Evolutionary conservation across 2,797 vertebrate genomes (phyloP).

Genomic region (Ara ararauna): DNA sequence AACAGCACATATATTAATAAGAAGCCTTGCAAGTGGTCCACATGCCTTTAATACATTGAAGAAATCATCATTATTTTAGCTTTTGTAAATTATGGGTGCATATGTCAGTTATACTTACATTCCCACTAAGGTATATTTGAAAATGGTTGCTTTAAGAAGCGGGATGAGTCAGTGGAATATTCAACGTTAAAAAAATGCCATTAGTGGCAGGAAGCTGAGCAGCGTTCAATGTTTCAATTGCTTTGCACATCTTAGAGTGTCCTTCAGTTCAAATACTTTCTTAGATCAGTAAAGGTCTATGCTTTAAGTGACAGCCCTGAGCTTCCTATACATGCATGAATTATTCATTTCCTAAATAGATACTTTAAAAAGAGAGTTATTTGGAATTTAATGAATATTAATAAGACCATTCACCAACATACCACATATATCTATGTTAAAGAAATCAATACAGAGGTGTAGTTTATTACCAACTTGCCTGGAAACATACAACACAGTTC

Average conservation of each 20-base stretch:
- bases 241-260: constrained; percentile 38
- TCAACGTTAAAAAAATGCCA: not conserved
- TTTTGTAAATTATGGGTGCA: not conserved
- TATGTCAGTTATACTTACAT: not conserved
- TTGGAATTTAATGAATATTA: constrained; percentile 71
- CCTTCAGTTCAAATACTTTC: constrained; percentile 49
- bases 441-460: constrained; percentile 37
- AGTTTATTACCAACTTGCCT: constrained; percentile 22
- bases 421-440: constrained; percentile 31
- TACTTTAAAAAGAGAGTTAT: constrained; percentile 55
- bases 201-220: not conserved
- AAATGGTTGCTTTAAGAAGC: not conserved
- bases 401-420: constrained; percentile 41
- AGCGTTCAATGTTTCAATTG: constrained; percentile 8
- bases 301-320: constrained; percentile 53
- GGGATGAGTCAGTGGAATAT: constrained; percentile 27
- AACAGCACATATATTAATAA: not conserved
- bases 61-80: not conserved
- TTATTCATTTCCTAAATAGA: constrained; percentile 69
- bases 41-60: not conserved
- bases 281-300: constrained; percentile 48
- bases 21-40: not conserved
- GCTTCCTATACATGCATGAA: constrained; percentile 56
- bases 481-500: not conserved
- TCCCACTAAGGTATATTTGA: not conserved